Evolutionary conservation across 2,888 invertebrate species (phyloP), one percentile per base, ranked within the genome.

Genomic region (Crocallis elinguaria): DNA sequence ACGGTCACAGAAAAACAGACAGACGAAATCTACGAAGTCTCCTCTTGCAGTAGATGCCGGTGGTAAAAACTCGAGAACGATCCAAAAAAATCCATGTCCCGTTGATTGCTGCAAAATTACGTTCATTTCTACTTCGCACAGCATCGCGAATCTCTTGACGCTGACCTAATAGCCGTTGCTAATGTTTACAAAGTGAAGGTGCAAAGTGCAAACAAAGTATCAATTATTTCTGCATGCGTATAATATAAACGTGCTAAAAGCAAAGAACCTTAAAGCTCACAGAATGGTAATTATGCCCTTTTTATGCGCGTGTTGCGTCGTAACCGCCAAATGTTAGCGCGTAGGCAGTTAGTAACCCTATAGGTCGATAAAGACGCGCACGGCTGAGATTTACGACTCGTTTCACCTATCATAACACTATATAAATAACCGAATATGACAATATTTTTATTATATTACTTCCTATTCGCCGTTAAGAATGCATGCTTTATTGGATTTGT

Each of bases 331-430:
- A 39, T 13, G 14, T 30, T 41, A 7, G 29, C 52, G 55, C 55
- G 57, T 61, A 55, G 57, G 64, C 39, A 13, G 35, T 37, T 25
- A 17, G 53, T 49, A 37, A 50, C 57, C 50, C 52, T 56, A 44
- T 42, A 53, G 44, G 50, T 49, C 59, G 56, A 51, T 64, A 62
- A 61, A 62, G 48, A 49, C 49, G 48, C 43, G 43, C 45, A 54
- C 53, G 36, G 53, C 57, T 37, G 29, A 46, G 57, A 56, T 64
- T 64, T 62, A 64, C 52, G 44, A 49, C 55, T 48, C 42, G 44
- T 60, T 60, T 58, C 56, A 60, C 44, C 56, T 49, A 60, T 62
- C 59, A 58, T 51, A 51, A 46, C 49, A 54, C 38, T 36, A 52
- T 55, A 50, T 58, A 54, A 62, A 62, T 51, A 37, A 52, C 44